A percentile compares a stretch with the other conserved stretches of the same genome.
Evolutionary conservation across 1,140 invertebrate genomes (phyloP).

Genomic region (Pomacea maculata): DNA sequence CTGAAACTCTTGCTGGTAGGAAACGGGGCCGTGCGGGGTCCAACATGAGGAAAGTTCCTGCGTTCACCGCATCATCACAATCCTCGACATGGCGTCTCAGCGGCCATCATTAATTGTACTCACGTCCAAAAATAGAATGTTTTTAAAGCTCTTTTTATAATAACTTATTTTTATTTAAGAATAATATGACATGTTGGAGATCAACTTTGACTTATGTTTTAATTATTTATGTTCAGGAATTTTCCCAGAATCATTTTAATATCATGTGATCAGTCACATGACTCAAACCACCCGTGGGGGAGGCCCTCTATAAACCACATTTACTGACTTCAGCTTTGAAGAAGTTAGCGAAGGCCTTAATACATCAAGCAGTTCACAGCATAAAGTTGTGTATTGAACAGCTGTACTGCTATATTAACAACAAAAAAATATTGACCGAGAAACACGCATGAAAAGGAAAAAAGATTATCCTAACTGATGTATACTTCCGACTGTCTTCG

Average conservation of each 20-base stretch:
- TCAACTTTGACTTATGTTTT: not conserved
- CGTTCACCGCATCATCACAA: constrained; percentile 45
- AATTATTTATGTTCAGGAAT: not conserved
- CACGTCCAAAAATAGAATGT: not conserved
- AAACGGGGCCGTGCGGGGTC: constrained; percentile 35
- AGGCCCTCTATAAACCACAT: too few relatives aligned
- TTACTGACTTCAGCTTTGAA: too few relatives aligned
- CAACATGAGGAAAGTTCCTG: constrained; percentile 51
- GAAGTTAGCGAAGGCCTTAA: too few relatives aligned
- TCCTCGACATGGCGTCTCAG: constrained; percentile 57
- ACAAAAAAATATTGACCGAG: too few relatives aligned
- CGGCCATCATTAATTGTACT: not conserved
- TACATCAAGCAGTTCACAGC: too few relatives aligned
- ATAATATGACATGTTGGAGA: not conserved
- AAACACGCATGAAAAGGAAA: too few relatives aligned
- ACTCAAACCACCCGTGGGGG: too few relatives aligned
- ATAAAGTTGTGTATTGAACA: too few relatives aligned
- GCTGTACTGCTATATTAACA: too few relatives aligned
- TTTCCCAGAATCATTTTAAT: not conserved
- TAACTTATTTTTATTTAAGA: not conserved
- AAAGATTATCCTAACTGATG: too few relatives aligned
- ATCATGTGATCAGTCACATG: not conserved
- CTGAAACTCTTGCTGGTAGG: constrained; percentile 30
- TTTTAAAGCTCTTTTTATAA: not conserved
- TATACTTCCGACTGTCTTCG: too few relatives aligned